These are phyloP conservation scores for Orthochromis indermauri DNA, from an alignment of 2,113 vertebrate species.

Conservation along the genomic window DNA sequence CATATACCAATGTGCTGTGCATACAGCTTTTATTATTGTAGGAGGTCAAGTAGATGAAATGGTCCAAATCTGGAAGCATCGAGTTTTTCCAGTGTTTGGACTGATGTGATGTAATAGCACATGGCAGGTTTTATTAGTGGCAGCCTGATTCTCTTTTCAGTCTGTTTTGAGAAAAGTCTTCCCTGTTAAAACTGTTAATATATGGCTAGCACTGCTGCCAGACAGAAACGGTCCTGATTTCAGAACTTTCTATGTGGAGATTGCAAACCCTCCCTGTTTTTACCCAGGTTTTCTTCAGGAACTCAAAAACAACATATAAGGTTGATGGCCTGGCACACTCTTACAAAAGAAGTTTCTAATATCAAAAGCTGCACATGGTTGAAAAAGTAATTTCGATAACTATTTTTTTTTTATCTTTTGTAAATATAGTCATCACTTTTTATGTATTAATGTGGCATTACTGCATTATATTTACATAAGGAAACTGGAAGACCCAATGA, in stretches of 20 bases:
- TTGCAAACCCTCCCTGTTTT: not conserved
- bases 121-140: not conserved
- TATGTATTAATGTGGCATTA: not conserved
- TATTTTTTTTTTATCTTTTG: not conserved
- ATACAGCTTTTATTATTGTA: not conserved
- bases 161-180: not conserved
- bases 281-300: not conserved
- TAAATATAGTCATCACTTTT: not conserved
- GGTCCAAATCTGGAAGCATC: not conserved
- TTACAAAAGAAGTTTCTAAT: not conserved
- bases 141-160: not conserved
- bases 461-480: not conserved
- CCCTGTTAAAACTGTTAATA: not conserved
- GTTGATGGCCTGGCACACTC: not conserved
- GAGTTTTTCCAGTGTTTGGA: not conserved
- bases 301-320: not conserved
- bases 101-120: not conserved
- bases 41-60: not conserved
- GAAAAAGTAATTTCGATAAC: not conserved
- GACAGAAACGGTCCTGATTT: not conserved
- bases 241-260: not conserved
- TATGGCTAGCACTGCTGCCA: not conserved
- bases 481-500: not conserved
- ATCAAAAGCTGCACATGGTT: not conserved
- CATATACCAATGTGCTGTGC: not conserved